These are phyloP conservation scores for Struthio camelus DNA, from an alignment of 2,113 vertebrate genomes.

Conservation along the genomic window DNA sequence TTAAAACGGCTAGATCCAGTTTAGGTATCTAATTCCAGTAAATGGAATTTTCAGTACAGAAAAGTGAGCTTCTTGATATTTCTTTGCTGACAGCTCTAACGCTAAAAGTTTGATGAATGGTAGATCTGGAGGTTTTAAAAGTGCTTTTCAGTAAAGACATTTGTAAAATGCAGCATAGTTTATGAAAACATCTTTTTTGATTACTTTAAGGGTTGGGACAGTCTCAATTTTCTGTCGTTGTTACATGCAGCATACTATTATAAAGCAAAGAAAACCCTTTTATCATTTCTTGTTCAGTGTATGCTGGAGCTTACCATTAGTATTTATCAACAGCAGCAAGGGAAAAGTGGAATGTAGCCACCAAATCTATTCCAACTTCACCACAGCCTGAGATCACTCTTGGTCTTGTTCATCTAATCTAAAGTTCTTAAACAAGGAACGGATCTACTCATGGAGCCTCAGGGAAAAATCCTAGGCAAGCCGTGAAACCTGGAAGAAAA, in stretches of 20 bases:
- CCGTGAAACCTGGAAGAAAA: neutral
- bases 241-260: neutral
- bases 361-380: neutral
- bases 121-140: neutral
- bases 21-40: neutral
- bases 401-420: neutral
- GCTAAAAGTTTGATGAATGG: neutral
- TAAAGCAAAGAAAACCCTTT: neutral
- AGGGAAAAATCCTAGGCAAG: neutral
- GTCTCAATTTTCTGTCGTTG: neutral
- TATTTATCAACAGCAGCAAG: neutral
- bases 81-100: neutral
- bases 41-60: neutral
- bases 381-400: neutral
- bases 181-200: neutral
- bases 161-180: neutral
- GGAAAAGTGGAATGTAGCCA: neutral
- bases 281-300: neutral
- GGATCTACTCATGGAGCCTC: neutral
- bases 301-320: neutral
- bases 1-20: neutral
- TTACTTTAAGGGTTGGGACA: rapidly evolving
- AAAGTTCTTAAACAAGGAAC: neutral
- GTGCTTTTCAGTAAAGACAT: neutral
- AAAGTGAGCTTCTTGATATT: neutral